phyloP scores from a whole-genome alignment of 2,888 invertebrate genomes.

The Apodemia hepburni region DNA sequence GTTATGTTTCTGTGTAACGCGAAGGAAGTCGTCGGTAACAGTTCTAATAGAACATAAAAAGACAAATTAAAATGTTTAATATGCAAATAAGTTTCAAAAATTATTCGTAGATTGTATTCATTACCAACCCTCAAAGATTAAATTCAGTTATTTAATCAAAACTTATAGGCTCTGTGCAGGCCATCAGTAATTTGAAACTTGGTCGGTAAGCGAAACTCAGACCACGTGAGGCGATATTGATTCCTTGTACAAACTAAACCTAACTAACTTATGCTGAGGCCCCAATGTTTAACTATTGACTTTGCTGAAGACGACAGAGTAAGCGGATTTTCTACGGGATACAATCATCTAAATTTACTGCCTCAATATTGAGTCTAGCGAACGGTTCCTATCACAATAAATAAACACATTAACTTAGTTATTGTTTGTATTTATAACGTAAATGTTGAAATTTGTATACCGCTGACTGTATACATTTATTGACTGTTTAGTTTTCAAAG shows the following conservation, averaged over 20 bases:
- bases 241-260: slow-evolving; percentile 29
- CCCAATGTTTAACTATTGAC: slow-evolving; percentile 31
- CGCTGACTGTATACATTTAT: slow-evolving; percentile 1
- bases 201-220: slow-evolving; percentile 17
- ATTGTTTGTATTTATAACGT: slow-evolving; percentile 13
- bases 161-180: slow-evolving; percentile 24
- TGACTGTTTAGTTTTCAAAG: slow-evolving; percentile 1
- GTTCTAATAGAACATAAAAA: no score
- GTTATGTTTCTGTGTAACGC: no score
- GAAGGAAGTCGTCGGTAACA: no score
- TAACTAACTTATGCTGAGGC: slow-evolving; percentile 29
- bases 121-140: slow-evolving; percentile 3
- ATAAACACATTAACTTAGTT: slow-evolving; percentile 13
- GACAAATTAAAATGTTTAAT: not conserved
- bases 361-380: slow-evolving; percentile 14
- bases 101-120: not conserved
- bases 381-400: slow-evolving; percentile 11
- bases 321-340: slow-evolving; percentile 29
- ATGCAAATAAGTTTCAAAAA: slow-evolving; percentile 6
- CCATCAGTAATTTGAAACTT: slow-evolving; percentile 16
- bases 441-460: slow-evolving; percentile 12
- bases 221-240: slow-evolving; percentile 31
- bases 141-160: slow-evolving; percentile 25
- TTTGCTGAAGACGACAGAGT: slow-evolving; percentile 28
- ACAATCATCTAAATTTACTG: slow-evolving; percentile 27